Evolutionary conservation across 2,888 invertebrate species (phyloP), one percentile per base, ranked within the genome.

Genomic region (Drosophila sordidula): DNA sequence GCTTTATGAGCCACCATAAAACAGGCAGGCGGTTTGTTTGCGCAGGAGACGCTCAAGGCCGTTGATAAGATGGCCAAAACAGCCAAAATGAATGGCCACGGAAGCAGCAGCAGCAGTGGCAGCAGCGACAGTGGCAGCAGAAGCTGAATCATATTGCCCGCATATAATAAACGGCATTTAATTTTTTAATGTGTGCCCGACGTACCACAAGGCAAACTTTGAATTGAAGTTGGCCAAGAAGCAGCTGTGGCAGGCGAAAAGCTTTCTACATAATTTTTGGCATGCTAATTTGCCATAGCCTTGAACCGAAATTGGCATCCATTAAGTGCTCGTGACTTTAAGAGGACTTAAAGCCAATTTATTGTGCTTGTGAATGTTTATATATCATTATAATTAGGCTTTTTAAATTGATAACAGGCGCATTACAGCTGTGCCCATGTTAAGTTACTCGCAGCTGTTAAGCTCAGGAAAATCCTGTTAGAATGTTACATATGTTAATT

Each of bases 61-160:
- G 66, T 70, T 81, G 81, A 81, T 84, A 78, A 81, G 85, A 78
- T 75, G 39, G 70, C 14, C 55, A 34, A 44, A 55, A 38, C 34
- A 14, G 47, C 25, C 41, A 26, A 42, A 54, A 51, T 45, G 44
- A 66, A 58, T 57, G 52, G 47, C 47, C n/a, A 22, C 8, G 52
- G 47, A 55, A 55, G 42, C 11, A 41, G 54, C 38, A 42, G 41
- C 55, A 22, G 32, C 22, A 38, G 56, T 8, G 36, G 54, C 38
- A 42, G 41, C 55, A 22, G 32, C 22, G 34, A 52, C 44, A 64
- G 32, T 56, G 56, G n/a, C 36, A 47, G 3, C 47, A 29, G 52
- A 41, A 51, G n/a, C 58, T 9, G 6, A 58, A 29, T 18, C 54
- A 26, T 47, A 54, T 70, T 49, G 58, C 65, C 51, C 54, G 38